phyloP scores from a whole-genome alignment of 2,113 vertebrate species.

The Strigops habroptila region DNA sequence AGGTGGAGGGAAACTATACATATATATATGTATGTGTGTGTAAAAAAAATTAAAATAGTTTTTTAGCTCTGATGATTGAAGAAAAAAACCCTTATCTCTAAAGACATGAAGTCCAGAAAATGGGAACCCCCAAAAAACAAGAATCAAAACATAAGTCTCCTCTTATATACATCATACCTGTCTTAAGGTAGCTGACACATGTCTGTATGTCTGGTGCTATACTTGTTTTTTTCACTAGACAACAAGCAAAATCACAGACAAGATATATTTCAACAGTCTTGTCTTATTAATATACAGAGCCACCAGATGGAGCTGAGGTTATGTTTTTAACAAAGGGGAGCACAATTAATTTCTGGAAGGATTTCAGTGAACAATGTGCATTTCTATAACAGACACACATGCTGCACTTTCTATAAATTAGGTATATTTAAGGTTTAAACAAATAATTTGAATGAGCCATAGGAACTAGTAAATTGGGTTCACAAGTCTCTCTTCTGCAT shows the following conservation, averaged over 20 bases:
- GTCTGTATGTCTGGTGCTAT: not conserved
- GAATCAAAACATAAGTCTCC: not conserved
- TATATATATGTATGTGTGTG: not conserved
- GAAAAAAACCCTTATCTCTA: not conserved
- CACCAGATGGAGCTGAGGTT: conserved; percentile 74
- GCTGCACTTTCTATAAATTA: not conserved
- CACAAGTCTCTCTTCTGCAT: not conserved
- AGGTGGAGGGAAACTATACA: not conserved
- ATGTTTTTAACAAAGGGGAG: conserved; percentile 11
- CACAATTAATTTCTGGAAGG: not conserved
- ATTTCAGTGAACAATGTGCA: not conserved
- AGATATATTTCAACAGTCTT: not conserved
- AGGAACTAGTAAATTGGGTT: not conserved
- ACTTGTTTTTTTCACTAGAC: not conserved
- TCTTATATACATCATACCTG: not conserved
- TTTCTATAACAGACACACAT: not conserved
- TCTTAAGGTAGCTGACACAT: not conserved
- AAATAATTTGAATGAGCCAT: not conserved
- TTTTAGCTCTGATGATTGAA: not conserved
- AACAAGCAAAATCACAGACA: not conserved
- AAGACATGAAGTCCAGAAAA: not conserved
- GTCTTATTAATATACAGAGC: not conserved
- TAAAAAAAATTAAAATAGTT: not conserved
- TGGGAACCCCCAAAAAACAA: accelerated
- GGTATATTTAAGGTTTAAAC: not conserved